Percentiles rank a stretch among this genome's conserved stretches.
phyloP scores from a whole-genome alignment of 2,888 invertebrate genomes.

The Volucella inflata region DNA sequence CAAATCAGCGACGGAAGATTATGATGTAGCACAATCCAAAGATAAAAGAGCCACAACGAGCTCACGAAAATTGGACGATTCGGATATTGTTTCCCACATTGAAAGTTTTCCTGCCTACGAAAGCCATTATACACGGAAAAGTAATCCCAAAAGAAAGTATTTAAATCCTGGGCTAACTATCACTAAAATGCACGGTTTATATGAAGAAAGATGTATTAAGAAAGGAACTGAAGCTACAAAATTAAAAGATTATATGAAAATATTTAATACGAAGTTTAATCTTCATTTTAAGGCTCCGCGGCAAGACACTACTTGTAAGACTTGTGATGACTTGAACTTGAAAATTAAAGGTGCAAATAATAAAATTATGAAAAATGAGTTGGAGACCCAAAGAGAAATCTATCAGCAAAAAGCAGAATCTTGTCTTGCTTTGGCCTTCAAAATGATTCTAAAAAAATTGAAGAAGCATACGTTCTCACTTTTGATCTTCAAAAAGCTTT shows the following conservation, averaged over 20 bases:
- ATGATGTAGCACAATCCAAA: too few relatives aligned
- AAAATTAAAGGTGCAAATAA: constrained; percentile 13
- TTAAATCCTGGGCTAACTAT: too few relatives aligned
- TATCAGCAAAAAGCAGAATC: constrained; percentile 19
- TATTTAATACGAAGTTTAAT: constrained; percentile 10
- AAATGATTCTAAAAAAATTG: constrained; percentile 69
- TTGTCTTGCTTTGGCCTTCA: constrained; percentile 65
- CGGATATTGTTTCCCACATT: constrained; percentile 74
- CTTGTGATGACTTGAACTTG: constrained; percentile 4
- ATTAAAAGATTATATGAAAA: constrained; percentile 6
- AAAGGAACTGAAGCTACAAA: constrained; percentile 4
- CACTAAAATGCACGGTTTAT: constrained; percentile 57
- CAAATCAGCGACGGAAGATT: too few relatives aligned
- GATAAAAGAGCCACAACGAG: too few relatives aligned
- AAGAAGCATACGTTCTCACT: too few relatives aligned
- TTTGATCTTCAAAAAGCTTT: too few relatives aligned
- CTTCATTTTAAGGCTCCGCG: constrained; percentile 1
- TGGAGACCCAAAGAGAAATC: constrained; percentile 18
- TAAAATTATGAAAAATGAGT: constrained; percentile 8
- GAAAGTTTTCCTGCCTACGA: constrained; percentile 77
- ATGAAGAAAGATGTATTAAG: constrained; percentile 1
- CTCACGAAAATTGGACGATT: constrained; percentile 76
- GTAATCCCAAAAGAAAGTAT: constrained; percentile 76
- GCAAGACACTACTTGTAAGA: constrained; percentile 8
- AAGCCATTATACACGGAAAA: constrained; percentile 77